These are phyloP conservation scores for Hemiprocne comata DNA, from an alignment of 2,113 vertebrate genomes.

Conservation along the genomic window DNA sequence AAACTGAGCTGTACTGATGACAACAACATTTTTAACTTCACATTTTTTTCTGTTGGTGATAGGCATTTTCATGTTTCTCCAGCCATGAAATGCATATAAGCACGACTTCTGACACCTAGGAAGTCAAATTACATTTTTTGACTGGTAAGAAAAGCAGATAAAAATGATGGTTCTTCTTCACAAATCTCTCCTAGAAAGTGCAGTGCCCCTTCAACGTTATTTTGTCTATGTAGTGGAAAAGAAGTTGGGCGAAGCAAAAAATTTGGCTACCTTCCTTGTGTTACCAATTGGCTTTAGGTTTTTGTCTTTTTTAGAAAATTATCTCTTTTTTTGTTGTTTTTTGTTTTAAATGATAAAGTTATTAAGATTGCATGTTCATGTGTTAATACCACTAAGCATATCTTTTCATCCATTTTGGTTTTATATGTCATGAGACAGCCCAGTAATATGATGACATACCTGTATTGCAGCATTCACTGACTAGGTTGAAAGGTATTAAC, in stretches of 20 bases:
- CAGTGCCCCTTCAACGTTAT: not conserved
- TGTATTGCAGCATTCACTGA: not conserved
- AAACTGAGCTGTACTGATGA: not conserved
- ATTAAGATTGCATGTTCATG: not conserved
- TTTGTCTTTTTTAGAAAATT: too few species aligned
- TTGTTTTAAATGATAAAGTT: not conserved
- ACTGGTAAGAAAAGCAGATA: not conserved
- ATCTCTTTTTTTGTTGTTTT: not conserved
- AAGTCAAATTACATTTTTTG: not conserved
- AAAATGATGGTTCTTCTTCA: not conserved
- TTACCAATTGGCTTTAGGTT: not conserved
- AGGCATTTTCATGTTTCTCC: slow-evolving; percentile 1
- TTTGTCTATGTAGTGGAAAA: not conserved
- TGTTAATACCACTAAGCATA: not conserved
- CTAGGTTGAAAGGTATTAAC: not conserved
- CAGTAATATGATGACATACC: not conserved
- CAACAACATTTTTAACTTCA: not conserved
- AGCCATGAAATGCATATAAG: not conserved
- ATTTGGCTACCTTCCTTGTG: not conserved
- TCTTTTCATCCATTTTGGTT: not conserved
- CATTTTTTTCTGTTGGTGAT: not conserved
- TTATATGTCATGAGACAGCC: not conserved
- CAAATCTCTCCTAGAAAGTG: not conserved
- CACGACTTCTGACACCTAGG: not conserved
- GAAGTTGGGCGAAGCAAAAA: not conserved